Conservation (phyloP, 2,113 vertebrate species). For the Seriola quinqueradiata region DNA sequence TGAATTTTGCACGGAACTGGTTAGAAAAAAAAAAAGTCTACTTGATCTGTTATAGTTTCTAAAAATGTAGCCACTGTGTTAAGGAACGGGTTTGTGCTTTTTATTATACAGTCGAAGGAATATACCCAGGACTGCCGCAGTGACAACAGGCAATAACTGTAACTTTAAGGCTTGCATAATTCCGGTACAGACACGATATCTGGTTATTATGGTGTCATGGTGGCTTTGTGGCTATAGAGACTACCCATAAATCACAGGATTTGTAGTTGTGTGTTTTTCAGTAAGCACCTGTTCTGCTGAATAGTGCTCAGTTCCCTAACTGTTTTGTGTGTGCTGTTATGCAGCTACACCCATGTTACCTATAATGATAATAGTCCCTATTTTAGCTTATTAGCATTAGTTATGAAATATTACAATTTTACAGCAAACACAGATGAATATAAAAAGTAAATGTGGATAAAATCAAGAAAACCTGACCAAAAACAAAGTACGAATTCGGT, state of each 20-base stretch:
- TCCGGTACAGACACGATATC: constrained; percentile 15
- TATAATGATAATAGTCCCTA: neutral
- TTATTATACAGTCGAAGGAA: neutral
- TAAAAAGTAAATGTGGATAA: neutral
- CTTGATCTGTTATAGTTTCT: constrained; percentile 13
- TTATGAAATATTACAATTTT: neutral
- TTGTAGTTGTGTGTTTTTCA: constrained; percentile 3
- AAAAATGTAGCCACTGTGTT: constrained; percentile 5
- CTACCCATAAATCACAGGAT: constrained; percentile 14
- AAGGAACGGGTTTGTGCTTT: neutral
- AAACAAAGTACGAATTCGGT: neutral
- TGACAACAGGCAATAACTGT: neutral
- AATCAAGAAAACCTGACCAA: neutral
- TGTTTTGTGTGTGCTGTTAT: neutral
- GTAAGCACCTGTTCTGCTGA: neutral
- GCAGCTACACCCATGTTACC: neutral
- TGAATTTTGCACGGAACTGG: constrained; percentile 26
- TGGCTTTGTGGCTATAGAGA: constrained; percentile 24
- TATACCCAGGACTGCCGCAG: neutral
- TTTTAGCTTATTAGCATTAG: neutral
- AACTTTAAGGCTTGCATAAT: neutral
- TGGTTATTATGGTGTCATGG: constrained; percentile 18
- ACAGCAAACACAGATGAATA: neutral
- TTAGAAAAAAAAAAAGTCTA: neutral
- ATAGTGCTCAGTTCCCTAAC: neutral